phyloP scores from a whole-genome alignment of 1,140 invertebrate genomes.

The Antheraea pernyi region DNA sequence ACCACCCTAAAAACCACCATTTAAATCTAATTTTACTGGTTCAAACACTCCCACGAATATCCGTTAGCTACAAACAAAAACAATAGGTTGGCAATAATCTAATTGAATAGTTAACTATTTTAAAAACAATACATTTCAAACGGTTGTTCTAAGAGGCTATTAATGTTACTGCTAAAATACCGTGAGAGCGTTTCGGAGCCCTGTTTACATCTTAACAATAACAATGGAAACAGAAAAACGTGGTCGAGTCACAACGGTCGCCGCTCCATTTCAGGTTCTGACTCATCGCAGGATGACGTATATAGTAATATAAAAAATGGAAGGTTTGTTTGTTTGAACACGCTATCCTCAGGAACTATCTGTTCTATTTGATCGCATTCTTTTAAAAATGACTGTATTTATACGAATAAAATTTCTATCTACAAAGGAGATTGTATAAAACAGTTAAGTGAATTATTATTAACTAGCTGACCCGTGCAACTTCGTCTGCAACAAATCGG shows the following conservation, averaged over 20 bases:
- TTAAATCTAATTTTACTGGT: not conserved
- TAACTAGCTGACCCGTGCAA: no score
- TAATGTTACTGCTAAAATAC: constrained; percentile 1
- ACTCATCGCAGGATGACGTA: not conserved
- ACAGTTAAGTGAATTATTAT: no score
- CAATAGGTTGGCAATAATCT: not conserved
- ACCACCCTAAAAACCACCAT: no score
- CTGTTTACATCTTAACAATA: constrained; percentile 1
- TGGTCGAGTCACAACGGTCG: not conserved
- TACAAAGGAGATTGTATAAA: no score
- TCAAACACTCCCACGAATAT: not conserved
- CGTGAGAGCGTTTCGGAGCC: not conserved
- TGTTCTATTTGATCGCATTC: no score
- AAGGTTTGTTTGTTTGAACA: no score
- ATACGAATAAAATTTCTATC: no score
- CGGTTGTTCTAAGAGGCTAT: not conserved
- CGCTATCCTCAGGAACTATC: no score
- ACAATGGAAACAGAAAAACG: not conserved
- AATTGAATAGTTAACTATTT: not conserved
- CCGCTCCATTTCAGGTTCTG: not conserved
- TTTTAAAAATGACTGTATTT: no score
- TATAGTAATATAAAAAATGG: not conserved
- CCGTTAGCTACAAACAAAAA: not conserved
- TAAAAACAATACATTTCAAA: not conserved
- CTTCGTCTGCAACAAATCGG: no score